Conservation (phyloP, 2,888 invertebrate species). For the Nephrotoma appendiculata region DNA sequence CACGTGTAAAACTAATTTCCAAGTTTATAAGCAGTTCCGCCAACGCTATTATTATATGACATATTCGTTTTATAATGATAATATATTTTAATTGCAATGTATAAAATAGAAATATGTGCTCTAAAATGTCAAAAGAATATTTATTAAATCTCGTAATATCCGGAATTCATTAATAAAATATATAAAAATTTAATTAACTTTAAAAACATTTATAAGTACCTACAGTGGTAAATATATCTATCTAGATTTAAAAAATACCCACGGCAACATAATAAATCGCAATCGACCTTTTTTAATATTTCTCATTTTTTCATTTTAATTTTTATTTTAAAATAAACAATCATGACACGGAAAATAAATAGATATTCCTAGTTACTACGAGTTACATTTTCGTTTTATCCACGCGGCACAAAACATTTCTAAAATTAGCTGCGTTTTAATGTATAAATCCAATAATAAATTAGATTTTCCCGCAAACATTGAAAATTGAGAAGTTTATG, state of each 20-base stretch:
- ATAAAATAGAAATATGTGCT: too few species aligned
- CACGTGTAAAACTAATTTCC: too few species aligned
- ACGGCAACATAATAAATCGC: neutral
- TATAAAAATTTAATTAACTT: too few species aligned
- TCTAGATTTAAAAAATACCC: neutral
- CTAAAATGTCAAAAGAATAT: too few species aligned
- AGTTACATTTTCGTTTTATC: neutral
- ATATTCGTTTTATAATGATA: too few species aligned
- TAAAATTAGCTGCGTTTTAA: neutral
- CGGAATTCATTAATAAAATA: too few species aligned
- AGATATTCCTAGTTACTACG: neutral
- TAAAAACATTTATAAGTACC: too few species aligned
- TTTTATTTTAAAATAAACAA: neutral
- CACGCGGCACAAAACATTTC: neutral
- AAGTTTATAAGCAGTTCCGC: too few species aligned
- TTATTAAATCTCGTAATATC: too few species aligned
- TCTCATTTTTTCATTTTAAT: neutral
- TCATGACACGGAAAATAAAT: neutral
- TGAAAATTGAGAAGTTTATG: neutral
- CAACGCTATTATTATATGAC: too few species aligned
- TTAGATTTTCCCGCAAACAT: neutral
- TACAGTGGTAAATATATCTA: neutral
- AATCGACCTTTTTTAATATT: neutral
- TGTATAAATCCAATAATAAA: neutral
- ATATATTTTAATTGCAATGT: too few species aligned